Conservation (phyloP, 2,797 vertebrate genomes). For the Buceros bicornis region DNA sequence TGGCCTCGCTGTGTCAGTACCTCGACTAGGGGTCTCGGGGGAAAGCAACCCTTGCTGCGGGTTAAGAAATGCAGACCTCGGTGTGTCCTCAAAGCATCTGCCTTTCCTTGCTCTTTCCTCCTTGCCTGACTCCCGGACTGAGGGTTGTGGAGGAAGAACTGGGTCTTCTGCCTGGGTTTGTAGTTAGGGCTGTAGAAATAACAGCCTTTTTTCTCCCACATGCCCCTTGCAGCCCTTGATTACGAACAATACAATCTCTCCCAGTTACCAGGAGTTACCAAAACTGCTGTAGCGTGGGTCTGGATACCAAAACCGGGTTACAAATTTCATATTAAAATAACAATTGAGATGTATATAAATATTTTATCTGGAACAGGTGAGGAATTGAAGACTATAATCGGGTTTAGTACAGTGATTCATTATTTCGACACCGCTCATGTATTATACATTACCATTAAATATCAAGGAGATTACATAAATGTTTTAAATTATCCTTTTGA, state of each 20-base stretch:
- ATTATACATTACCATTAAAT: background rate
- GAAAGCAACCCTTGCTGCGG: background rate
- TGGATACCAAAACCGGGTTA: background rate
- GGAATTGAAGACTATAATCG: background rate
- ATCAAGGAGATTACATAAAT: background rate
- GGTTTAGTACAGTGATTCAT: background rate
- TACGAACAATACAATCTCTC: background rate
- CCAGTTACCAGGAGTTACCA: background rate
- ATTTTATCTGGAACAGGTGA: background rate
- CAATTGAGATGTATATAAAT: background rate
- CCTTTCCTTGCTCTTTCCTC: background rate
- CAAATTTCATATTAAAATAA: background rate
- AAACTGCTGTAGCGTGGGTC: background rate
- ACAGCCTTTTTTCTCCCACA: rapidly evolving
- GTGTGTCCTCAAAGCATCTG: background rate
- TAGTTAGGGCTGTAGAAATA: background rate
- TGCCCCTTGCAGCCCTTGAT: background rate
- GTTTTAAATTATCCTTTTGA: background rate
- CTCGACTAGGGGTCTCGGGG: background rate
- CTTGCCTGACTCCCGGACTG: background rate
- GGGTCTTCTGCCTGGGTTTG: background rate
- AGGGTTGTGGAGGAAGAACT: background rate
- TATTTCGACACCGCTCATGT: background rate
- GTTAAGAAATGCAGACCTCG: background rate
- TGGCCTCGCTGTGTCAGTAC: background rate